Conservation (phyloP, 2,888 invertebrate genomes). For the Xestia c-nigrum region DNA sequence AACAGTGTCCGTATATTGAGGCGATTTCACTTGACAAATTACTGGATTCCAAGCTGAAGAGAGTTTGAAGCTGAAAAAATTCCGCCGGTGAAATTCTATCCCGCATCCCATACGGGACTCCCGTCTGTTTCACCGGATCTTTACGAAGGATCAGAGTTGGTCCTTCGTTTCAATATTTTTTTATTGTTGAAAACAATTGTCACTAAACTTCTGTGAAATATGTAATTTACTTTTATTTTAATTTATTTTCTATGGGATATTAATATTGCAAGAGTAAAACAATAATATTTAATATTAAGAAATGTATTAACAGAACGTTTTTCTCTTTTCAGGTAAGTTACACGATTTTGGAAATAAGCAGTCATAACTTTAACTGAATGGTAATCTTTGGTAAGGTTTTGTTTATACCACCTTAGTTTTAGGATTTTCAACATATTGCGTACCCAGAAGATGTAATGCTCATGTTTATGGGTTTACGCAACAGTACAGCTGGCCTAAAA, state of each 20-base stretch:
- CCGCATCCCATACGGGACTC: not conserved
- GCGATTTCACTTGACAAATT: too few species aligned
- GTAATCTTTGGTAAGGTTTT: not conserved
- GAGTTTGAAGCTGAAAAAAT: too few species aligned
- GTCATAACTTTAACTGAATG: not conserved
- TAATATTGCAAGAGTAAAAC: too few species aligned
- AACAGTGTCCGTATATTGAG: too few species aligned
- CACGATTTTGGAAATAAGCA: not conserved
- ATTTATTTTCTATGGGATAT: too few species aligned
- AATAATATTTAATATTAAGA: not conserved
- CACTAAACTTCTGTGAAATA: not conserved
- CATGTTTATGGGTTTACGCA: not conserved
- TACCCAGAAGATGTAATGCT: not conserved
- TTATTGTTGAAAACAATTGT: not conserved
- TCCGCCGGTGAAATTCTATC: too few species aligned
- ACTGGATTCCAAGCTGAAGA: too few species aligned
- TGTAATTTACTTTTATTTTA: too few species aligned
- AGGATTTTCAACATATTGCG: not conserved
- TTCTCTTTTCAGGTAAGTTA: slow-evolving; percentile 56
- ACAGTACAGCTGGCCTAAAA: not conserved
- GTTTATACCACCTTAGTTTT: not conserved
- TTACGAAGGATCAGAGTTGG: not conserved
- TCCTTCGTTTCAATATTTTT: too few species aligned
- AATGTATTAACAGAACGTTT: not conserved
- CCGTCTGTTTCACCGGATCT: not conserved